Evolutionary conservation across 2,113 vertebrate genomes (phyloP), one percentile per base, ranked within the genome.

Genomic region (Callopanchax toddi): DNA sequence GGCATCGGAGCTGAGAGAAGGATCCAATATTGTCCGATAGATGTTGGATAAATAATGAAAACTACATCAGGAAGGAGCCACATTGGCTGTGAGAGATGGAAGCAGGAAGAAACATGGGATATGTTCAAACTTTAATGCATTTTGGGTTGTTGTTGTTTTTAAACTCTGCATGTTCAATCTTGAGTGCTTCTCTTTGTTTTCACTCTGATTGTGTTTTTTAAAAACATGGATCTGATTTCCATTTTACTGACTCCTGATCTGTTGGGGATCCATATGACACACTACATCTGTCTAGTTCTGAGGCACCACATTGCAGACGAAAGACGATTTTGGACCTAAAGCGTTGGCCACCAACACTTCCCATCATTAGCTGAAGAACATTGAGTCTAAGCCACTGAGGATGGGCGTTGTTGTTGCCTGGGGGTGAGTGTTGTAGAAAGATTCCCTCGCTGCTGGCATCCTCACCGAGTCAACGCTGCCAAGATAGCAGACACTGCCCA

Each of bases 31-130:
- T 74, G 78, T 86, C 78, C 78, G 79, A 83, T 85, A 83, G 83
- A 86, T 73, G 81, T 67, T 58, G 79, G 85, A 90, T 87, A 86
- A 90, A 90, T 88, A 87, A 87, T 90, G 78, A 72, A 89, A 88
- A 85, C 62, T 78, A 75, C 86, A 85, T 88, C 81, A 88, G 88
- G 79, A 87, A 87, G 78, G 76, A 81, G 73, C 71, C 74, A 34
- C 80, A 49, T 55, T 67, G 71, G 83, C 77, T 78, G 67, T 69
- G 75, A 79, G 77, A 84, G 81, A 84, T 71, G 68, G 74, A 76
- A 69, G 72, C 74, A 71, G 87, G 78, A 68, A 67, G 85, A 88
- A 86, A 87, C 85, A 86, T 84, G 71, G 69, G 82, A 82, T 77
- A 76, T 87, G 78, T 79, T 85, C 79, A 79, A 78, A 75, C 21